These are phyloP conservation scores for Ptychodera flava DNA, from an alignment of 35 echinoderm and acorn worm species.

Conservation along the genomic window DNA sequence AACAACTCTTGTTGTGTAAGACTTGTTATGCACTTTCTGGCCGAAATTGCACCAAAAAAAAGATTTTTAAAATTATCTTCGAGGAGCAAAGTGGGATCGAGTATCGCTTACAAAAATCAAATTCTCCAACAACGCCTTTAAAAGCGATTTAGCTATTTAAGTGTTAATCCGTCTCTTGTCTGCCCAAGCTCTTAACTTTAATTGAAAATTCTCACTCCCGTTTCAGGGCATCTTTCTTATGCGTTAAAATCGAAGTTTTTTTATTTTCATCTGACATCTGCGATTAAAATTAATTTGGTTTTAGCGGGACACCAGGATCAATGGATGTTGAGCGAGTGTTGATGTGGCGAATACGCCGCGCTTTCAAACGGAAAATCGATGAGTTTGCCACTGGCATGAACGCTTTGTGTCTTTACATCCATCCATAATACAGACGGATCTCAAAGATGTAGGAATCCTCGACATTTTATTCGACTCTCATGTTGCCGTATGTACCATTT, in stretches of 20 bases:
- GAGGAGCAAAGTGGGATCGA: no score
- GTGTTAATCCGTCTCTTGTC: neutral
- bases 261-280: neutral
- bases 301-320: neutral
- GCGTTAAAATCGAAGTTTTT: neutral
- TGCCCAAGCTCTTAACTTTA: neutral
- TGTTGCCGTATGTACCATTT: no score
- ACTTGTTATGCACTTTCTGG: no score
- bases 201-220: neutral
- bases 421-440: no score
- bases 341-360: no score
- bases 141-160: neutral
- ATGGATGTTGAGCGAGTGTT: neutral
- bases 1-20: no score
- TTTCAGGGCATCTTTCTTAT: neutral
- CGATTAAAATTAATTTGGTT: constrained; percentile 2
- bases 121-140: neutral
- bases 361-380: neutral
- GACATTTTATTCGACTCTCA: no score
- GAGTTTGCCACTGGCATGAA: neutral
- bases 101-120: neutral
- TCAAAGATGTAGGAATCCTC: no score
- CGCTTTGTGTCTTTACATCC: no score
- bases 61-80: no score
- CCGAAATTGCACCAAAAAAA: no score